These are phyloP conservation scores for Sipunculus nudus DNA, from an alignment of 2,888 invertebrate genomes.

Conservation along the genomic window DNA sequence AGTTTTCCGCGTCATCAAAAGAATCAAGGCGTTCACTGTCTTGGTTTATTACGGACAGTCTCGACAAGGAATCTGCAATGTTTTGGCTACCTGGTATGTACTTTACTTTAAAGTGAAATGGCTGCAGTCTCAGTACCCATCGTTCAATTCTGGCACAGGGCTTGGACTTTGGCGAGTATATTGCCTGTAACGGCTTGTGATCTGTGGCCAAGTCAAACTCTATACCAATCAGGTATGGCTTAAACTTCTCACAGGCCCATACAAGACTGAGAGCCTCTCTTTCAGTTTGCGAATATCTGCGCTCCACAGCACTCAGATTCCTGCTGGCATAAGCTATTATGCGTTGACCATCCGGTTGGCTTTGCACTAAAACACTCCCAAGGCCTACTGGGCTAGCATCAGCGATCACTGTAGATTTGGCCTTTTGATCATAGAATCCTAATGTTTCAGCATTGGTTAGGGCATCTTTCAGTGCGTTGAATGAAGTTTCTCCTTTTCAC, in stretches of 20 bases:
- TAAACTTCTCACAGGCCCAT: slow-evolving; percentile 30
- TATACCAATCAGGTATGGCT: slow-evolving; percentile 23
- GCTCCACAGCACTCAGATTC: slow-evolving; percentile 26
- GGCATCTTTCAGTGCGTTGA: slow-evolving; percentile 3
- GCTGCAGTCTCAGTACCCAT: slow-evolving; percentile 42
- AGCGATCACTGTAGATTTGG: slow-evolving; percentile 12
- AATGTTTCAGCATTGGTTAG: neutral
- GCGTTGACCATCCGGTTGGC: slow-evolving; percentile 20
- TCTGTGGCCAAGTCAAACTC: slow-evolving; percentile 36
- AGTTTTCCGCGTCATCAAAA: slow-evolving; percentile 2
- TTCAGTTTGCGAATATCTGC: slow-evolving; percentile 36
- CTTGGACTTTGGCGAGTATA: slow-evolving; percentile 34
- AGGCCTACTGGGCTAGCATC: slow-evolving; percentile 34
- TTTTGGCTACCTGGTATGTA: slow-evolving; percentile 38
- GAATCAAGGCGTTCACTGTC: no score
- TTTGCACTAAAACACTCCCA: slow-evolving; percentile 26
- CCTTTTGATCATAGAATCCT: neutral
- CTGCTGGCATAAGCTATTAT: slow-evolving; percentile 33
- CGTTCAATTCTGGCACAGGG: slow-evolving; percentile 42
- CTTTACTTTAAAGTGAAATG: slow-evolving; percentile 24
- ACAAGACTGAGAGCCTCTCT: slow-evolving; percentile 32
- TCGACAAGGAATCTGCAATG: slow-evolving; percentile 14
- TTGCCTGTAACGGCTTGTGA: slow-evolving; percentile 14
- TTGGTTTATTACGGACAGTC: no score
- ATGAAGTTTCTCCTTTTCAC: neutral